Percentiles rank a stretch among this genome's conserved stretches.
phyloP scores from a whole-genome alignment of 2,113 vertebrate genomes.

The Acanthisitta chloris region DNA sequence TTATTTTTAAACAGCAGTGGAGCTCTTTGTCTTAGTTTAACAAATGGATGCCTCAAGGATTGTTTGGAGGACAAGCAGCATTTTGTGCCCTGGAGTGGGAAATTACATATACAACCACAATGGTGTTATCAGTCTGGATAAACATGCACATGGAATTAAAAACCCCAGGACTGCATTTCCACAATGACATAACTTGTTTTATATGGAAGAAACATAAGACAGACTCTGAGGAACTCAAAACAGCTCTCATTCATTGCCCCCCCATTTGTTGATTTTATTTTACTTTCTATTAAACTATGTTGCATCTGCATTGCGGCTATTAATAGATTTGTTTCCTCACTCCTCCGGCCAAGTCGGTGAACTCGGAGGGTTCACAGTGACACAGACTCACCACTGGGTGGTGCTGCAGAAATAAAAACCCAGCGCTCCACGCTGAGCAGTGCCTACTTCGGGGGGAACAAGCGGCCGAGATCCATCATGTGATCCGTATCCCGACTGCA shows the following conservation, averaged over 20 bases:
- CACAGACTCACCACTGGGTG: not conserved
- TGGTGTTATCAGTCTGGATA: not conserved
- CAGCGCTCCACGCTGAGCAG: accelerated
- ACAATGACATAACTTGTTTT: not conserved
- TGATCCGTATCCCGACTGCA: not conserved
- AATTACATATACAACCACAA: not conserved
- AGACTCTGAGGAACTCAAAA: not conserved
- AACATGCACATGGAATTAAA: not conserved
- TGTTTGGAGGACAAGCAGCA: not conserved
- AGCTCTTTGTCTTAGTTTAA: not conserved
- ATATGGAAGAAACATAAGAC: not conserved
- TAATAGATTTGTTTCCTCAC: not conserved
- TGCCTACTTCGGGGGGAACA: accelerated
- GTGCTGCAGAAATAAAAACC: not conserved
- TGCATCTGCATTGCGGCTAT: slow-evolving; percentile 34
- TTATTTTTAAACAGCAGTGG: not conserved
- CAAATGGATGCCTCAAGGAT: not conserved
- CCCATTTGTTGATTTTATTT: not conserved
- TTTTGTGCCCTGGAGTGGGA: not conserved
- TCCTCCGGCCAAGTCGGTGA: accelerated
- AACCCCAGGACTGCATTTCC: not conserved
- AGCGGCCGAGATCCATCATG: accelerated
- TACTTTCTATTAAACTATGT: not conserved
- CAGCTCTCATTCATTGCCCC: too few relatives aligned
- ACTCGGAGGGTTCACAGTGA: accelerated